These are phyloP conservation scores for Saturnia japonica DNA, from an alignment of 2,888 invertebrate genomes.

Conservation along the genomic window DNA sequence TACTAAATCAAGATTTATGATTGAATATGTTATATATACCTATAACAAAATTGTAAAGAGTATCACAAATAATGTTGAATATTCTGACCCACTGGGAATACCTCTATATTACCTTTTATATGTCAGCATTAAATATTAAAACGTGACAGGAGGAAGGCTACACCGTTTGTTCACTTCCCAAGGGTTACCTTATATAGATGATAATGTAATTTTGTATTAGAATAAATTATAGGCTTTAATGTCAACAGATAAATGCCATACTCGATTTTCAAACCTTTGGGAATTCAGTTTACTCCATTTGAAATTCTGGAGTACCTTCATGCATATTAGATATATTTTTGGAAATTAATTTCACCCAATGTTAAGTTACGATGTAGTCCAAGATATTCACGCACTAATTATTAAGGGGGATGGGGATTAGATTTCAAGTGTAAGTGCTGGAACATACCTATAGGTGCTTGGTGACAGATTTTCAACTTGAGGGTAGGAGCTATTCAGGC, in stretches of 20 bases:
- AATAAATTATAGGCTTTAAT: not conserved
- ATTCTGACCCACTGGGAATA: not conserved
- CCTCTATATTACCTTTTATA: slow-evolving; percentile 12
- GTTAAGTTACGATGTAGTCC: too few species aligned
- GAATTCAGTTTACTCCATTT: not conserved
- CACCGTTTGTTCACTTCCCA: slow-evolving; percentile 7
- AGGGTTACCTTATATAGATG: not conserved
- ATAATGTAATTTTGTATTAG: not conserved
- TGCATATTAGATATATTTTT: too few species aligned
- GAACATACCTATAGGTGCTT: too few species aligned
- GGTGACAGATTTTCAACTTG: too few species aligned
- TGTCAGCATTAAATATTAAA: slow-evolving; percentile 13
- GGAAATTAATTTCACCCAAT: too few species aligned
- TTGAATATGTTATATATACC: not conserved
- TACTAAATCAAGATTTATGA: not conserved
- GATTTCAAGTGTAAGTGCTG: too few species aligned
- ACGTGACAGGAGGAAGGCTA: slow-evolving; percentile 6
- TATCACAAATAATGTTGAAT: not conserved
- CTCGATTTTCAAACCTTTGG: not conserved
- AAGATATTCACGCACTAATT: too few species aligned
- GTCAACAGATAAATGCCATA: not conserved
- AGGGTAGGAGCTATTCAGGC: too few species aligned
- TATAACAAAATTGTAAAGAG: not conserved
- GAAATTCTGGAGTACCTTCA: not conserved
- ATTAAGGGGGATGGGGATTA: too few species aligned